Percentiles rank a stretch among this genome's conserved stretches.
These are phyloP conservation scores for Tipula helvola DNA, from an alignment of 2,888 invertebrate species.

Conservation along the genomic window DNA sequence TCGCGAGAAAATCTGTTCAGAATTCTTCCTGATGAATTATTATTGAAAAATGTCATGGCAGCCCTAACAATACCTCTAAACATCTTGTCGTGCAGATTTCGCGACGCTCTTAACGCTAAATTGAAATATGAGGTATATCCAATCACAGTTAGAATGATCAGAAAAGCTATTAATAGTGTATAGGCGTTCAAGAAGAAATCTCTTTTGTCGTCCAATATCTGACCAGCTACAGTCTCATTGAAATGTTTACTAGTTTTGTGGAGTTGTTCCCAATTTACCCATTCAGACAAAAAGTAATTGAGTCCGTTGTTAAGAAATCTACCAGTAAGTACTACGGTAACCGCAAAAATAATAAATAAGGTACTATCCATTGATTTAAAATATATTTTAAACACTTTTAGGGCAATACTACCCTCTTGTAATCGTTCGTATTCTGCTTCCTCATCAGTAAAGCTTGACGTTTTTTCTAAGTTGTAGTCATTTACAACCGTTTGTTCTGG, in stretches of 20 bases:
- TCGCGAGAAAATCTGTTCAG: conserved; percentile 67
- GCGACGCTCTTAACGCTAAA: conserved; percentile 62
- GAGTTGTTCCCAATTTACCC: conserved; percentile 37
- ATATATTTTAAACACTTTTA: conserved; percentile 45
- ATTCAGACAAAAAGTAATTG: conserved; percentile 64
- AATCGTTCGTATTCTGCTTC: conserved; percentile 44
- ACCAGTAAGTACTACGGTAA: conserved; percentile 30
- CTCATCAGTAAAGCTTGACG: conserved; percentile 25
- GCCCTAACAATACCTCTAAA: conserved; percentile 61
- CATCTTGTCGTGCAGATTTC: conserved; percentile 62
- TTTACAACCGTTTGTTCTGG: neutral
- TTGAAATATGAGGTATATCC: conserved; percentile 52
- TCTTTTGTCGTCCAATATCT: neutral
- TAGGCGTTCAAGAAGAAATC: conserved; percentile 24
- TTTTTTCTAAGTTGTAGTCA: neutral
- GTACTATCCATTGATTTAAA: conserved; percentile 37
- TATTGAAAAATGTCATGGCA: conserved; percentile 66
- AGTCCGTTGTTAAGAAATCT: conserved; percentile 51
- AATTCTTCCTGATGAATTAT: conserved; percentile 56
- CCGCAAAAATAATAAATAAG: conserved; percentile 29
- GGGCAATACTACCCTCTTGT: conserved; percentile 48
- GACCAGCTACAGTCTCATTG: neutral
- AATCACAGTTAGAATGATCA: conserved; percentile 41
- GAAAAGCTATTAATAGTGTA: conserved; percentile 25
- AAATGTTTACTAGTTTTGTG: neutral